A percentile compares a stretch with the other conserved stretches of the same genome.
These are phyloP conservation scores for Protonibea diacanthus DNA, from an alignment of 2,797 vertebrate species.

Conservation along the genomic window DNA sequence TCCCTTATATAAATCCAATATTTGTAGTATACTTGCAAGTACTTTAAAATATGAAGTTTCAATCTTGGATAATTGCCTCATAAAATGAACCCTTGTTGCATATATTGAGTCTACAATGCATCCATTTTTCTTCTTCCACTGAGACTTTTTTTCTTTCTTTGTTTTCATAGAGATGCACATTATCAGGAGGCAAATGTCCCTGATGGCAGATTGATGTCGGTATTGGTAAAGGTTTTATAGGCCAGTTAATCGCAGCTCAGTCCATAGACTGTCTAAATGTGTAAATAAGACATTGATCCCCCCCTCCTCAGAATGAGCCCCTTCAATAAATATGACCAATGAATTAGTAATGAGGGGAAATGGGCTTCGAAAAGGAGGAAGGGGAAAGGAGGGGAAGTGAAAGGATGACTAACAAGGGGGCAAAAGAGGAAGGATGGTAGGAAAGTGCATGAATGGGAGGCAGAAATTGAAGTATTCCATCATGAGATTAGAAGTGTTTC, in stretches of 20 bases:
- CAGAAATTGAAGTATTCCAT: not conserved
- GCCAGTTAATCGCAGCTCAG: constrained; percentile 74
- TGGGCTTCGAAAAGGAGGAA: constrained; percentile 68
- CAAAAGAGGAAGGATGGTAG: not conserved
- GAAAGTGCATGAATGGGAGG: not conserved
- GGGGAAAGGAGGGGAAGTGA: constrained; percentile 4
- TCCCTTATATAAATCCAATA: not conserved
- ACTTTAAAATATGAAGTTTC: constrained; percentile 9
- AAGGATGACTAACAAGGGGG: not conserved
- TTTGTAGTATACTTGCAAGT: not conserved
- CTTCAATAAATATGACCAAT: constrained; percentile 83
- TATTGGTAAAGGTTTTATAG: constrained; percentile 77
- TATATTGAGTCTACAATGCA: not conserved
- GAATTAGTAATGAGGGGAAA: constrained; percentile 85
- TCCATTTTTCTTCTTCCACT: constrained; percentile 16
- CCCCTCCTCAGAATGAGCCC: constrained; percentile 50
- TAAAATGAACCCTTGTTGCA: constrained; percentile 7
- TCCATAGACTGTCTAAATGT: constrained; percentile 75
- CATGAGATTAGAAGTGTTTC: constrained; percentile 2
- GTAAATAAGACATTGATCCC: constrained; percentile 86
- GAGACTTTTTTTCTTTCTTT: constrained; percentile 30
- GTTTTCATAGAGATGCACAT: constrained; percentile 53
- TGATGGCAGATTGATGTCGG: constrained; percentile 68
- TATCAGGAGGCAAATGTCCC: constrained; percentile 62
- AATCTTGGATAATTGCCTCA: constrained; percentile 14